A percentile compares a stretch with the other conserved stretches of the same genome.
These are phyloP conservation scores for Mobula hypostoma DNA, from an alignment of 2,113 vertebrate species.

Conservation along the genomic window DNA sequence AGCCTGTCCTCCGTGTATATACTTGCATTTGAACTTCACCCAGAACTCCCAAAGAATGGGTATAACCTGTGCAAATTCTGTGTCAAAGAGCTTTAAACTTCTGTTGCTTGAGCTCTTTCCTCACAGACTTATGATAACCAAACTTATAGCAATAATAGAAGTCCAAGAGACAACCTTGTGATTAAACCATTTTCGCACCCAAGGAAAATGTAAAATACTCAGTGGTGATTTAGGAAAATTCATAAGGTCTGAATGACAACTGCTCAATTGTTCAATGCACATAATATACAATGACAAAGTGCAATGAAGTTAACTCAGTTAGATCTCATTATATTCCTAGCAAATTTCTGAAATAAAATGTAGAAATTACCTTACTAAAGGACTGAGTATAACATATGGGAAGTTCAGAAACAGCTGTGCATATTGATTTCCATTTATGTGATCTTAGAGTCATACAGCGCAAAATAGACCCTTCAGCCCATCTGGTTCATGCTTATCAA, in stretches of 20 bases:
- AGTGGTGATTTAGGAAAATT: not conserved
- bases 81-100: not conserved
- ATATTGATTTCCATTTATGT: not conserved
- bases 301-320: not conserved
- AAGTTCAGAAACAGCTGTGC: not conserved
- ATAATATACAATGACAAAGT: no score
- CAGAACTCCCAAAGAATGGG: no score
- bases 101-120: not conserved
- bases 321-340: not conserved
- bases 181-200: not conserved
- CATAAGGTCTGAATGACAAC: not conserved
- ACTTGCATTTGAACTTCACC: no score
- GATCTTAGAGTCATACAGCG: not conserved
- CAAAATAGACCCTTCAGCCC: not conserved
- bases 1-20: no score
- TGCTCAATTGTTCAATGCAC: no score
- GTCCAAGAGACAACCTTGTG: not conserved
- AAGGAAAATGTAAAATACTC: not conserved
- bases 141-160: not conserved
- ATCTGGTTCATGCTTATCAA: not conserved
- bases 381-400: not conserved
- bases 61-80: no score
- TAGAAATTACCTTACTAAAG: not conserved
- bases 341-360: not conserved
- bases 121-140: not conserved